Percentiles rank a stretch among this genome's conserved stretches.
Conservation (phyloP, 2,113 vertebrate genomes). For the Ploceus nigricollis region DNA sequence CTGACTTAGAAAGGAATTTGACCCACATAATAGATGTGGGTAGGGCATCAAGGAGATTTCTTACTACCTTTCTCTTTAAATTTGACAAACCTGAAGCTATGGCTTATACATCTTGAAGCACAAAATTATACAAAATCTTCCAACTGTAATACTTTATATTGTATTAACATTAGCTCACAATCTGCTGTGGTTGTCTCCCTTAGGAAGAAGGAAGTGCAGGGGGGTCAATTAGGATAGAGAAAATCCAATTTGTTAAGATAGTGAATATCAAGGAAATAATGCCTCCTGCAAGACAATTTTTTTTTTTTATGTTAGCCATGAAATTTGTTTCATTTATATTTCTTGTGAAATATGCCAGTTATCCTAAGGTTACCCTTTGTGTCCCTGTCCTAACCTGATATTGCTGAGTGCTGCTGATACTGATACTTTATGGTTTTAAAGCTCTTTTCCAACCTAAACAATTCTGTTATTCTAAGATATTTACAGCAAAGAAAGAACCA, state of each 20-base stretch:
- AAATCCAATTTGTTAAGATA: constrained; percentile 66
- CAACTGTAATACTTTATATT: neutral
- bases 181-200: neutral
- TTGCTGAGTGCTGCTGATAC: neutral
- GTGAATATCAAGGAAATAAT: constrained; percentile 60
- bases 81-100: neutral
- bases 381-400: neutral
- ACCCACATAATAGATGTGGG: neutral
- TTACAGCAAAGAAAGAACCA: neutral
- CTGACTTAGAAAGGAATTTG: neutral
- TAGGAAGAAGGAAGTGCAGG: constrained; percentile 69
- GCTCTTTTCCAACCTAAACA: neutral
- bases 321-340: neutral
- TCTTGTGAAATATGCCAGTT: neutral
- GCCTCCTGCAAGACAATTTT: constrained; percentile 68
- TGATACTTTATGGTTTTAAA: neutral
- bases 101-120: neutral
- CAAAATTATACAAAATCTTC: neutral
- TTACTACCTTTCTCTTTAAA: neutral
- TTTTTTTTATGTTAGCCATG: constrained; percentile 64
- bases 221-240: constrained; percentile 54
- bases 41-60: neutral
- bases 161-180: neutral
- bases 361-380: neutral
- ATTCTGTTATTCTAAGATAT: neutral